phyloP scores from a whole-genome alignment of 1,140 invertebrate genomes.

The Aethina tumida region DNA sequence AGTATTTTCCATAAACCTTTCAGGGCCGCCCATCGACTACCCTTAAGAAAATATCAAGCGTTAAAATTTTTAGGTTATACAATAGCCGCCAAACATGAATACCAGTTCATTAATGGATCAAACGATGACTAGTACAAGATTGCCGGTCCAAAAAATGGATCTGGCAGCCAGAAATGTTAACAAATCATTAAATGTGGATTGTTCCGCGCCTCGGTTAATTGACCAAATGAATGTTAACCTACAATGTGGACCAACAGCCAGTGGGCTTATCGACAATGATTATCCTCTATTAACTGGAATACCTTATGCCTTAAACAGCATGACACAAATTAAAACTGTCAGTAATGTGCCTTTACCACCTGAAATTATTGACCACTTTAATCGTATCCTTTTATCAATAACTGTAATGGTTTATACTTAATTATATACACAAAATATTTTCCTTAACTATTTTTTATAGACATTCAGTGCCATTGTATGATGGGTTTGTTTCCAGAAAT shows the following conservation, averaged over 20 bases:
- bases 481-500: slow-evolving; percentile 97
- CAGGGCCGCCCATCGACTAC: too few species aligned
- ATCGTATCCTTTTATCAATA: slow-evolving; percentile 64
- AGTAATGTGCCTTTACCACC: slow-evolving; percentile 81
- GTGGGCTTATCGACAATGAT: slow-evolving; percentile 82
- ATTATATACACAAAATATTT: slow-evolving; percentile 5
- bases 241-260: slow-evolving; percentile 61
- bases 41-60: too few species aligned
- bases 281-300: slow-evolving; percentile 68
- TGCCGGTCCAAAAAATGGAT: slow-evolving; percentile 53
- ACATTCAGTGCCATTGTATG: slow-evolving; percentile 87
- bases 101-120: slow-evolving; percentile 11
- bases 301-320: slow-evolving; percentile 52
- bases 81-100: slow-evolving; percentile 18
- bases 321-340: slow-evolving; percentile 69
- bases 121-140: slow-evolving; percentile 37
- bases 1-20: too few species aligned
- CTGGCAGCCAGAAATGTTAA: slow-evolving; percentile 63
- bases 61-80: too few species aligned
- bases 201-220: slow-evolving; percentile 54
- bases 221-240: slow-evolving; percentile 41
- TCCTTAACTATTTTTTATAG: slow-evolving; percentile 38
- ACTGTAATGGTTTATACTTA: not conserved
- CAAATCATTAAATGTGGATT: slow-evolving; percentile 57
- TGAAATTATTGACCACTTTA: slow-evolving; percentile 89